Base-by-base conservation (phyloP, 2,797 vertebrate species). In the Neosilurus mollespiculum region DNA sequence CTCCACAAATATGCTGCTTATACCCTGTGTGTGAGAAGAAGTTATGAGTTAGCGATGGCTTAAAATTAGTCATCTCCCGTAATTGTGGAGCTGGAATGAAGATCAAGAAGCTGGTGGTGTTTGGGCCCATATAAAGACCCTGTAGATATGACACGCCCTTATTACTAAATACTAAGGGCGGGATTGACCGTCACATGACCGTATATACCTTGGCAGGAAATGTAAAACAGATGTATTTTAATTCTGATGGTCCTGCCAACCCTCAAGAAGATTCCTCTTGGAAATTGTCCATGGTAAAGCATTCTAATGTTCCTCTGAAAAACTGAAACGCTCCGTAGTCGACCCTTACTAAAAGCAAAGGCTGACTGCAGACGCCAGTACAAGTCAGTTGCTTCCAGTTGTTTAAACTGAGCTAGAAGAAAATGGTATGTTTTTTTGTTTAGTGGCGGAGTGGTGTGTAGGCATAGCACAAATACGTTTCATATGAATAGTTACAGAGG, bases 391-490 rank as follows among this genome's bases (percentile, higher is more conserved):
- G n/a, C 43, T 62, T 62, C 71, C 56, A 43, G 64, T 71, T 65
- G 51, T 61, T 79, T 26, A 64, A 82, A 58, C 56, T 30, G 64
- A 83, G 9, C 59, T 61, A 81, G 67, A 66, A 54, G 51, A 71
- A 64, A 72, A 56, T 26, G 51, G 54, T 81, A 22, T 62, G 49
- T 20, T 86, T 80, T 80, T 64, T 85, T 82, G 83, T 84, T 85
- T 80, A 82, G 87, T 79, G 34, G 30, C 80, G 65, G 80, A 91
- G 92, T 91, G 93, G 91, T 94, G 66, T 75, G 58, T 85, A 94
- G 91, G 93, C 92, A 92, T 88, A 90, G 89, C 91, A 91, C 91
- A 89, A 89, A 85, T 90, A 61, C 61, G 56, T 62, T 71, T 72
- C 15, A 51, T 81, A 61, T 20, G 92, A 91, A 87, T 90, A 88